phyloP scores from a whole-genome alignment of 2,888 invertebrate species.

The Drosophila anomelani region DNA sequence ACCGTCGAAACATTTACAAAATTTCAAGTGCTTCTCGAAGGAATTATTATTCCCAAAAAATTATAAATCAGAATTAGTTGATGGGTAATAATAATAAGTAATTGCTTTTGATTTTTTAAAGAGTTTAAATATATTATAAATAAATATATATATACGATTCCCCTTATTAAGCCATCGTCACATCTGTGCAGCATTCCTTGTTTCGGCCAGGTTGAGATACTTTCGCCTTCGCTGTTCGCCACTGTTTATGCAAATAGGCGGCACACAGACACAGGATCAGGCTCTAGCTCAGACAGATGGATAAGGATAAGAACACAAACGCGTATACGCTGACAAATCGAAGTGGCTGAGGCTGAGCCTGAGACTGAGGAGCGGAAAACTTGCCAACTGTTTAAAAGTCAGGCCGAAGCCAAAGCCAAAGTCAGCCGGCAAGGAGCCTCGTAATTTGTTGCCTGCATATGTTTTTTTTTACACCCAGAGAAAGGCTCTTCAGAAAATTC shows the following conservation, averaged over 20 bases:
- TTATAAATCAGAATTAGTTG: not conserved
- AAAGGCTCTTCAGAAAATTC: not conserved
- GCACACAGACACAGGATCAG: not conserved
- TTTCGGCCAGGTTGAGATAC: constrained; percentile 29
- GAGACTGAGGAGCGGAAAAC: not conserved
- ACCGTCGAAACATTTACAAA: not conserved
- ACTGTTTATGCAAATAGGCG: constrained; percentile 69
- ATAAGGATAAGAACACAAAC: constrained; percentile 5
- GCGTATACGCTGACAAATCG: constrained; percentile 33
- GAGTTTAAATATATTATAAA: too few relatives aligned
- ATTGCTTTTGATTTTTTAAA: too few relatives aligned
- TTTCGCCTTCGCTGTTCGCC: constrained; percentile 19
- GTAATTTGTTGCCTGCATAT: constrained; percentile 57
- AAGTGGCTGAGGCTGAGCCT: constrained; percentile 10
- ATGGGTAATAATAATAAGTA: too few relatives aligned
- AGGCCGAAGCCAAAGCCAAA: constrained; percentile 10
- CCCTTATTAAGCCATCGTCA: constrained; percentile 5
- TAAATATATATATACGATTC: too few relatives aligned
- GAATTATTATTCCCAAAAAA: too few relatives aligned
- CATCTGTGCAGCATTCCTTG: constrained; percentile 27
- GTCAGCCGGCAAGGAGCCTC: constrained; percentile 38
- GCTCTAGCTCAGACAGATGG: constrained; percentile 9
- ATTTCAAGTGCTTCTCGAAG: not conserved
- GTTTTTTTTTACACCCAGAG: constrained; percentile 22
- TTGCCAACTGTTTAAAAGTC: constrained; percentile 6